These are phyloP conservation scores for Vanessa cardui DNA, from an alignment of 2,888 invertebrate genomes.

Conservation along the genomic window DNA sequence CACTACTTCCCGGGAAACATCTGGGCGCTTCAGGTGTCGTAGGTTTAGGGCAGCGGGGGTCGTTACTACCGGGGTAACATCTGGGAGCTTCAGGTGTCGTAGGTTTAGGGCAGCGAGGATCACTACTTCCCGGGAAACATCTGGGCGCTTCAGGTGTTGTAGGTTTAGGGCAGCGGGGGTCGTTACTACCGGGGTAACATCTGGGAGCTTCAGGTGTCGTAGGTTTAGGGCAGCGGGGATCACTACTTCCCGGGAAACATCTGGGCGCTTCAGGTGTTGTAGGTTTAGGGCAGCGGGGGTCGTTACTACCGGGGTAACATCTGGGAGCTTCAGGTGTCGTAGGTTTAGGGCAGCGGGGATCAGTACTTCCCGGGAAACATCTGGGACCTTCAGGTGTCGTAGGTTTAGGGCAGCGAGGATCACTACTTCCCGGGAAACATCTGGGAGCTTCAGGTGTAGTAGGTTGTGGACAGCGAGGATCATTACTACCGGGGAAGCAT, in stretches of 20 bases:
- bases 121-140: neutral
- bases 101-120: constrained; percentile 45
- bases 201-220: constrained; percentile 45
- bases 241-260: constrained; percentile 56
- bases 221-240: constrained; percentile 53
- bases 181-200: constrained; percentile 48
- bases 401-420: constrained; percentile 10
- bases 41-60: constrained; percentile 54
- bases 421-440: constrained; percentile 15
- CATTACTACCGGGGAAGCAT: constrained; percentile 25
- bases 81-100: constrained; percentile 44
- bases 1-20: constrained; percentile 58
- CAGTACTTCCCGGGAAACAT: constrained; percentile 34
- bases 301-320: constrained; percentile 33
- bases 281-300: constrained; percentile 52
- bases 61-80: constrained; percentile 55
- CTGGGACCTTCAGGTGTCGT: constrained; percentile 23
- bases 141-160: constrained; percentile 47
- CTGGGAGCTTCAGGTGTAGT: constrained; percentile 29
- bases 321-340: constrained; percentile 18
- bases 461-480: constrained; percentile 49
- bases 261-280: constrained; percentile 47
- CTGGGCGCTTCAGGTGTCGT: constrained; percentile 45
- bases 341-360: constrained; percentile 28
- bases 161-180: constrained; percentile 53